Conservation (phyloP, 2,113 vertebrate genomes). For the Cyrtonyx montezumae region DNA sequence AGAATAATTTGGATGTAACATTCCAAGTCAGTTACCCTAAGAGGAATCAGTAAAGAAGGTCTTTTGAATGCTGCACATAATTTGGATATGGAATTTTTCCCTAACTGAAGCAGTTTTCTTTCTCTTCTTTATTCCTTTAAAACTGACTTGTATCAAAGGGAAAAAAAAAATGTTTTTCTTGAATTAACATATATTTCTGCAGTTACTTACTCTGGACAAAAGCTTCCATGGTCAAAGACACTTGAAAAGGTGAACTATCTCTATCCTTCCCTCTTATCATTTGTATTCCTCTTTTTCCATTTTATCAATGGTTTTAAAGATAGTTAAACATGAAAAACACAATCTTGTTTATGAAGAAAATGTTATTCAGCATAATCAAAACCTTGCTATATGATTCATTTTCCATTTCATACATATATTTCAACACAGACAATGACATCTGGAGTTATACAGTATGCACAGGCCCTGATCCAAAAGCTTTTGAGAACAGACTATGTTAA, state of each 20-base stretch:
- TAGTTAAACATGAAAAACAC: not conserved
- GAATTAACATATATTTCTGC: not conserved
- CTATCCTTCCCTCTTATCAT: not conserved
- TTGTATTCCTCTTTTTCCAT: not conserved
- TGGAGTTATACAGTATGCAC: slow-evolving; percentile 18
- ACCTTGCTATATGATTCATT: slow-evolving; percentile 41
- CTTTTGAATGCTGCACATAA: not conserved
- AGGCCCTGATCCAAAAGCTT: slow-evolving; percentile 40
- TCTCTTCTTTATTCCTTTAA: not conserved
- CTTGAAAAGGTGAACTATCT: not conserved
- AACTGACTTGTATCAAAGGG: not conserved
- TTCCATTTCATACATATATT: slow-evolving; percentile 28
- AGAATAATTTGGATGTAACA: not conserved
- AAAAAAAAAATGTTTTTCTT: not conserved
- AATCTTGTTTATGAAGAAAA: slow-evolving; percentile 32
- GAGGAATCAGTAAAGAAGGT: not conserved
- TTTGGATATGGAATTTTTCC: not conserved
- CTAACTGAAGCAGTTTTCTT: not conserved
- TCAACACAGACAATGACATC: slow-evolving; percentile 53
- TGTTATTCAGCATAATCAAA: slow-evolving; percentile 41
- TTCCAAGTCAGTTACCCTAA: not conserved
- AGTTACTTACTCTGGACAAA: not conserved
- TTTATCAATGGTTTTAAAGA: not conserved
- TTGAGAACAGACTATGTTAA: not conserved
- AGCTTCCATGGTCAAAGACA: not conserved